Evolutionary conservation across 2,113 vertebrate genomes (phyloP).

Genomic region (Tympanuchus pallidicinctus): DNA sequence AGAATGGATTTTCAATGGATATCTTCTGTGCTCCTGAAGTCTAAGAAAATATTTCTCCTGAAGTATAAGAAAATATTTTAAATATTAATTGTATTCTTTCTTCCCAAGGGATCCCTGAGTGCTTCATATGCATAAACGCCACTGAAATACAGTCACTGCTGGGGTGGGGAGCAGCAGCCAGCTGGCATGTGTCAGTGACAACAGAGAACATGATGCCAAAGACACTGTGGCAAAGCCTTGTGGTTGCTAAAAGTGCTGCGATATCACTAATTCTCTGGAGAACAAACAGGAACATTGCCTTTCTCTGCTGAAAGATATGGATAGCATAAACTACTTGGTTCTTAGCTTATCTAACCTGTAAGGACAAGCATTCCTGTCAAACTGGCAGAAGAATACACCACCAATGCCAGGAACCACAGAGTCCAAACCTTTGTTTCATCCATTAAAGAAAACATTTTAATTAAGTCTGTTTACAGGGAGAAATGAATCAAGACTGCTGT

Average conservation of each 20-base stretch:
- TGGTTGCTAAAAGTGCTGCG: not conserved
- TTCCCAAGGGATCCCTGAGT: not conserved
- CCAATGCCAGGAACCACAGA: not conserved
- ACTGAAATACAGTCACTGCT: slow-evolving; percentile 19
- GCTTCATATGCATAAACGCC: not conserved
- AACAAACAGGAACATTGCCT: not conserved
- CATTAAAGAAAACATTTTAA: not conserved
- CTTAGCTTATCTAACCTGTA: not conserved
- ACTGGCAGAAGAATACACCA: not conserved
- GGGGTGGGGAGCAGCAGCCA: slow-evolving; percentile 45
- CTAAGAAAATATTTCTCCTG: slow-evolving; percentile 2
- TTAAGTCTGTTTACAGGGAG: not conserved
- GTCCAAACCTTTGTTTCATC: not conserved
- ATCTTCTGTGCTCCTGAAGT: not conserved
- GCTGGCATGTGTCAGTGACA: slow-evolving; percentile 28
- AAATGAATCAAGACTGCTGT: not conserved
- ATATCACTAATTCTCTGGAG: not conserved
- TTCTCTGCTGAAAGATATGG: not conserved
- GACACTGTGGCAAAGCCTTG: not conserved
- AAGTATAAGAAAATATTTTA: slow-evolving; percentile 21
- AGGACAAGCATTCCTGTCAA: not conserved
- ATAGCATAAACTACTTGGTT: not conserved
- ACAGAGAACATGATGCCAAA: not conserved
- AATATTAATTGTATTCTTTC: not conserved
- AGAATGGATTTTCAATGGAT: not conserved